Percentiles rank a stretch among this genome's conserved stretches.
phyloP scores from a whole-genome alignment of 2,797 vertebrate species.

The Ibycter americanus region DNA sequence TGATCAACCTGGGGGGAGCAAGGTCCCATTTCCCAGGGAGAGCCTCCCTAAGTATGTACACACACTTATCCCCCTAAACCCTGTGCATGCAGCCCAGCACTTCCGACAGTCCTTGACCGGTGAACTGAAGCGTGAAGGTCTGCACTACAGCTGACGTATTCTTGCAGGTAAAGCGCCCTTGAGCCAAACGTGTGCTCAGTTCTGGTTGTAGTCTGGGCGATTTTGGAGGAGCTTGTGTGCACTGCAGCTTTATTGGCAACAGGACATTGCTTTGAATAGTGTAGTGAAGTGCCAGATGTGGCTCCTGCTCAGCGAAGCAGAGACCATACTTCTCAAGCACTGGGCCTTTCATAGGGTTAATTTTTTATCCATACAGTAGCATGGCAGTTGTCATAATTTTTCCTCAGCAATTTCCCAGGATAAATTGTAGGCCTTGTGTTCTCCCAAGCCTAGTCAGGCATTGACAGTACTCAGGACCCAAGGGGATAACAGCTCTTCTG shows the following conservation, averaged over 20 bases:
- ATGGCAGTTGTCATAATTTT: background rate
- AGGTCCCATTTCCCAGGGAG: background rate
- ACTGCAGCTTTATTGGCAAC: background rate
- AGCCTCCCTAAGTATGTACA: background rate
- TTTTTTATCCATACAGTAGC: background rate
- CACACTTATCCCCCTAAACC: rapidly evolving
- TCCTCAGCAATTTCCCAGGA: background rate
- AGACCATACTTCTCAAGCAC: background rate
- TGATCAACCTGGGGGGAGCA: background rate
- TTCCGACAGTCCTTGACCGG: background rate
- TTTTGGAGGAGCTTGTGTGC: background rate
- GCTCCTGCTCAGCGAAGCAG: background rate
- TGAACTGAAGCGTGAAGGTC: background rate
- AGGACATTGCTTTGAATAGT: background rate
- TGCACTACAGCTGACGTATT: background rate
- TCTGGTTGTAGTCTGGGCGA: background rate
- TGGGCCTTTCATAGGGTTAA: background rate
- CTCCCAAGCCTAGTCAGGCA: background rate
- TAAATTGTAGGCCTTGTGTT: background rate
- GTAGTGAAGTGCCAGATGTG: rapidly evolving
- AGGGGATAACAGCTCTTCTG: background rate
- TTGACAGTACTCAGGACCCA: background rate
- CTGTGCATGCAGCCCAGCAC: background rate
- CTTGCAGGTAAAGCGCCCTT: constrained; percentile 10
- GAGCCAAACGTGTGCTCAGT: background rate